Percentiles rank a stretch among this genome's conserved stretches.
Evolutionary conservation across 2,797 vertebrate species (phyloP).

Genomic region (Darevskia mixta): DNA sequence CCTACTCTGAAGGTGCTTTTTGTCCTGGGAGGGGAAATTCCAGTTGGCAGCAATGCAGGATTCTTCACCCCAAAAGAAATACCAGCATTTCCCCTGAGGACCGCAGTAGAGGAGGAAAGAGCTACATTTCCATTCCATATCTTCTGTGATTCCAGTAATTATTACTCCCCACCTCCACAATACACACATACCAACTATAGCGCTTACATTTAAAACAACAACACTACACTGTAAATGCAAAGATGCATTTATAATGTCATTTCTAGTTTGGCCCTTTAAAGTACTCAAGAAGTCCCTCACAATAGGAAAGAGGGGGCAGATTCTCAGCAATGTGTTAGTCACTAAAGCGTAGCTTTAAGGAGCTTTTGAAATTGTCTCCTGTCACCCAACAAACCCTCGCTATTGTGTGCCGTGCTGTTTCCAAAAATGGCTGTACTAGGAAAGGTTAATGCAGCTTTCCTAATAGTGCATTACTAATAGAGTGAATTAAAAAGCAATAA

Average conservation of each 20-base stretch:
- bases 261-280: neutral
- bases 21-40: neutral
- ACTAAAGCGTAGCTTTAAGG: neutral
- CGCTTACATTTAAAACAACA: neutral
- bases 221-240: neutral
- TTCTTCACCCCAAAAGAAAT: neutral
- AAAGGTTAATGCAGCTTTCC: conserved; percentile 7
- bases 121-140: neutral
- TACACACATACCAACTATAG: neutral
- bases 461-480: conserved; percentile 30
- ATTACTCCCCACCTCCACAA: neutral
- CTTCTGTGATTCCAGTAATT: neutral
- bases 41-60: neutral
- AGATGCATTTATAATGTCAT: neutral
- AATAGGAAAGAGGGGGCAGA: neutral
- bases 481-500: conserved; percentile 35
- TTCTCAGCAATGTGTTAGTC: neutral
- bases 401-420: neutral
- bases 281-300: neutral
- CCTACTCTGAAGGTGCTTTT: neutral
- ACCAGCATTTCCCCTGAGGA: neutral
- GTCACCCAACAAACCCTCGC: neutral
- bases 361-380: neutral
- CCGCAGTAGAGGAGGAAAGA: neutral
- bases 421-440: neutral